Conservation (phyloP, 2,113 vertebrate species). For the Pleuronectes platessa region DNA sequence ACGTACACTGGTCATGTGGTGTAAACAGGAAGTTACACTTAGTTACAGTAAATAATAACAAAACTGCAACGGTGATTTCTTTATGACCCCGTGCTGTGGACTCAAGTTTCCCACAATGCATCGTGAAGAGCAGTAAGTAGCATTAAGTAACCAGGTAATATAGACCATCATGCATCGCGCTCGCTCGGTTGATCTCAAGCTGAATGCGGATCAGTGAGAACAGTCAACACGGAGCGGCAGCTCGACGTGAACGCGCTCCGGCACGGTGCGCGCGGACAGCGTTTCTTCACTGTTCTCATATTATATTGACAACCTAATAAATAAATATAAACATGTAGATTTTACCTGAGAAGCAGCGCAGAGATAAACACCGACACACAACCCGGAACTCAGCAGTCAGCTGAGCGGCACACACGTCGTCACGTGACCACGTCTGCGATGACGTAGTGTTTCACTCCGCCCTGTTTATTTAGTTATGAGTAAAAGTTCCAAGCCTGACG, state of each 20-base stretch:
- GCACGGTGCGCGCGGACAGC: neutral
- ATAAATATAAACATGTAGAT: no score
- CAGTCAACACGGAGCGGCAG: neutral
- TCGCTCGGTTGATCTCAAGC: neutral
- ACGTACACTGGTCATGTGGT: neutral
- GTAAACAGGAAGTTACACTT: neutral
- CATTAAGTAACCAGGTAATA: neutral
- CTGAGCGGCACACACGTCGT: conserved; percentile 43
- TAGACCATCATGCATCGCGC: no score
- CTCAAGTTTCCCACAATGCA: neutral
- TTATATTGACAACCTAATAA: no score
- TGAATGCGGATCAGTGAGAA: neutral
- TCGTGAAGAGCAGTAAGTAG: no score
- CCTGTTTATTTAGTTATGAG: neutral
- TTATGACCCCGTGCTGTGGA: neutral
- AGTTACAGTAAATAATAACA: neutral
- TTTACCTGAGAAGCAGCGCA: conserved; percentile 5
- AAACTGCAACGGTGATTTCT: no score
- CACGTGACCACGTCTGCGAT: neutral
- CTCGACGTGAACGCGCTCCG: neutral
- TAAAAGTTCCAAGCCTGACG: neutral
- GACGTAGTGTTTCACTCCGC: neutral
- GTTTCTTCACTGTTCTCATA: neutral
- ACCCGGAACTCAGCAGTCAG: conserved; percentile 59
- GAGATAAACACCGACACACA: conserved; percentile 18